Percentiles rank a stretch among this genome's conserved stretches.
Conservation (phyloP, 2,113 vertebrate genomes). For the Riparia riparia region DNA sequence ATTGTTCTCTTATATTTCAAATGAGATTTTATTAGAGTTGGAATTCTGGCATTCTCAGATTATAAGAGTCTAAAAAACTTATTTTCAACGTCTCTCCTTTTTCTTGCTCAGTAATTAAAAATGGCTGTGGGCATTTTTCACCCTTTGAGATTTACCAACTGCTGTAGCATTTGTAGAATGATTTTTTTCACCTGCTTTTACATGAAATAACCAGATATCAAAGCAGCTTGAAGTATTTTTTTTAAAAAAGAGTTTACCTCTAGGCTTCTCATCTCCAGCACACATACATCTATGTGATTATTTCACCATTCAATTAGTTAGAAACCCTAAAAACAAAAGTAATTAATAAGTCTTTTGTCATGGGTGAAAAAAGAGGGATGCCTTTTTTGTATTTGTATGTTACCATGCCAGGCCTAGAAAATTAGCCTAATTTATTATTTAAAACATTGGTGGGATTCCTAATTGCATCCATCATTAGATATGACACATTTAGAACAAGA, state of each 20-base stretch:
- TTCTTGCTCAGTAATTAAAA: constrained; percentile 82
- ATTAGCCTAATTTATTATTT: constrained; percentile 90
- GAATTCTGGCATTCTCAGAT: constrained; percentile 39
- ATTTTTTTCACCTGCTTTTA: constrained; percentile 79
- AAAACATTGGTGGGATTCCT: constrained; percentile 88
- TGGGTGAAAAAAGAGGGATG: constrained; percentile 75
- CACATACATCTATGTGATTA: constrained; percentile 59
- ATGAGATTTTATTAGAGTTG: constrained; percentile 13
- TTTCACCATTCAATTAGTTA: constrained; percentile 74
- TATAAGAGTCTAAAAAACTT: constrained; percentile 67
- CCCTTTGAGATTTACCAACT: constrained; percentile 81
- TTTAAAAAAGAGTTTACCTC: constrained; percentile 70
- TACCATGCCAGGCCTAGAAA: constrained; percentile 82
- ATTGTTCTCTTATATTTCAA: constrained; percentile 40
- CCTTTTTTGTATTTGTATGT: constrained; percentile 82
- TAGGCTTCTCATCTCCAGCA: constrained; percentile 72
- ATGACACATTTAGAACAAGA: constrained; percentile 85
- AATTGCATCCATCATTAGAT: constrained; percentile 89
- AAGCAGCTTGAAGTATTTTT: constrained; percentile 66
- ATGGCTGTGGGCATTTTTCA: constrained; percentile 80
- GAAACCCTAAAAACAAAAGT: constrained; percentile 80
- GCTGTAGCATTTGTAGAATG: constrained; percentile 76
- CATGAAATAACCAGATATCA: constrained; percentile 76
- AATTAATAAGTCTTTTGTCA: constrained; percentile 84
- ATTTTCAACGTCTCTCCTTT: constrained; percentile 68